phyloP scores from a whole-genome alignment of 2,113 vertebrate genomes.

The Pseudorectes ferrugineus region DNA sequence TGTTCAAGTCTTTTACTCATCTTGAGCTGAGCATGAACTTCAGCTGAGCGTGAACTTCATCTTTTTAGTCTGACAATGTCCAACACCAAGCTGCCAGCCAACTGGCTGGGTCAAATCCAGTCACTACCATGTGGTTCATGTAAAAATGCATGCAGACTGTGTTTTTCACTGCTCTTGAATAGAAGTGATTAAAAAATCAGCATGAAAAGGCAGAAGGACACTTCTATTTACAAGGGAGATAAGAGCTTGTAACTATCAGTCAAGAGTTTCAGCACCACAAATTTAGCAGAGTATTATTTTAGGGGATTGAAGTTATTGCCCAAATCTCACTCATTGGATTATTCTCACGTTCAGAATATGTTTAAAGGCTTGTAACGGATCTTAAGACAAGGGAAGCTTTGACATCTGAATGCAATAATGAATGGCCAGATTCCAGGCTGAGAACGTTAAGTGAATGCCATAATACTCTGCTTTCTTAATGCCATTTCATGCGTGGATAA shows the following conservation, averaged over 20 bases:
- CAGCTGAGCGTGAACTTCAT: neutral
- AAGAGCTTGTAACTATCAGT: neutral
- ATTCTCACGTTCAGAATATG: neutral
- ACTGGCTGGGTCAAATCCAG: neutral
- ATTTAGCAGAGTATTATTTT: neutral
- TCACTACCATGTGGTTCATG: neutral
- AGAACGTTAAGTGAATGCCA: neutral
- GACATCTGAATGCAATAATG: neutral
- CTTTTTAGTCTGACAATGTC: neutral
- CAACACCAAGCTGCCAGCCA: neutral
- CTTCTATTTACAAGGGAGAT: neutral
- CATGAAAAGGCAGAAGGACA: neutral
- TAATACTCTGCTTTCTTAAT: neutral
- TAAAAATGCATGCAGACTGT: neutral
- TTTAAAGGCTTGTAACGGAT: neutral
- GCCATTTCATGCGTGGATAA: neutral
- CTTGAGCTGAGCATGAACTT: neutral
- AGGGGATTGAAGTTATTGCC: neutral
- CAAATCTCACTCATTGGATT: neutral
- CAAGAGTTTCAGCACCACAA: constrained; percentile 36
- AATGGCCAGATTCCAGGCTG: neutral
- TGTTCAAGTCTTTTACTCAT: neutral
- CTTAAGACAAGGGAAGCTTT: neutral
- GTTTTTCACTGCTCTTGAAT: neutral
- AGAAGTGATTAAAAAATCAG: neutral